Evolutionary conservation across 2,113 vertebrate genomes (phyloP), one percentile per base, ranked within the genome.

Genomic region (Oceanites oceanicus): DNA sequence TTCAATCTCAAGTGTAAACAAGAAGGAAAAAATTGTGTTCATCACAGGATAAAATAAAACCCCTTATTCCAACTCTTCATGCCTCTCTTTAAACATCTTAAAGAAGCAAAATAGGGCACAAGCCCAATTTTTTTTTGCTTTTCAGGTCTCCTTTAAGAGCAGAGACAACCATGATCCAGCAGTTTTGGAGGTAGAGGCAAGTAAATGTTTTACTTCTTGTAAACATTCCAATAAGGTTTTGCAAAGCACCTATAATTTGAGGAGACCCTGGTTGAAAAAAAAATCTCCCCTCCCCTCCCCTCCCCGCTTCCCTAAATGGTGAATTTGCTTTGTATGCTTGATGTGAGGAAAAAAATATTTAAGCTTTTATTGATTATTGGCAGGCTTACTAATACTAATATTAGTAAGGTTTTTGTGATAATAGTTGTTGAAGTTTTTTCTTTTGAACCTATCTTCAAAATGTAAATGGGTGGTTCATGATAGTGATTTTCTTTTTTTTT

Each of bases 151-250:
- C 92, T 97, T 95, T 96, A 97, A 95, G 96, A 97, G 67, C 97
- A 97, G 83, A 97, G 94, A 91, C 91, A 97, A 6, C 96, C 92
- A 94, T 96, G 97, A 95, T 91, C 84, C 95, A 96, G 91, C 96
- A 95, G 62, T 97, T 97, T 96, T 96, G 95, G 97, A 97, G 96
- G 96, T 97, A 96, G 96, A 97, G 97, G 96, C 97, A 97, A 97
- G 97, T 97, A 97, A 97, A 95, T 94, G 77, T 97, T 97, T 97
- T 90, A 90, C 95, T 97, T 44, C 47, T 95, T 95, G 96, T 94
- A 95, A 96, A 77, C 62, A 88, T 91, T 76, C 29, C 59, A 79
- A 0, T 86, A 65, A 78, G 7, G 50, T 94, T 87, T 78, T 80
- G 38, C 34, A 67, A 75, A 80, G 91, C 42, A n/a, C 7, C 29